Base-by-base conservation (phyloP, 2,888 invertebrate genomes). In the Drosophila mimica region DNA sequence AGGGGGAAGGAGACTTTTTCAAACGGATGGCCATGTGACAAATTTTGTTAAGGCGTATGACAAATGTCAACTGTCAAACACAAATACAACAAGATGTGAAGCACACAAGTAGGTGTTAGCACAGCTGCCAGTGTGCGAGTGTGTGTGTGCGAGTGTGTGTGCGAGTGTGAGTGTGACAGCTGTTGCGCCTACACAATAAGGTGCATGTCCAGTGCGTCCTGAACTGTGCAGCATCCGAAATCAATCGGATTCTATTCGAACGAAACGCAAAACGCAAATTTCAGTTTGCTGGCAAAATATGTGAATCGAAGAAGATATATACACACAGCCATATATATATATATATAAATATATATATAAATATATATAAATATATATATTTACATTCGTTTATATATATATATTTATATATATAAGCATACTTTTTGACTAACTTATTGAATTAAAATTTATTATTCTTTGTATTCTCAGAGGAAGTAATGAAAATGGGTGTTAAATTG, bases 31-130 rank as follows among this genome's bases (percentile, higher is more conserved):
- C 70, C 81, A 72, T 86, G 76, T 86, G 83, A 86, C 90, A 86
- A 82, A 89, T 85, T 88, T 88, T 82, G 87, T 85, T 83, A 81
- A 88, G 85, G 83, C 87, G 79, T 83, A 83, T 88, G 90, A 90
- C 88, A 90, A 88, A 88, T 88, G 88, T 89, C 90, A 88, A 87
- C 87, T 88, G 90, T 90, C 90, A 86, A 81, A 79, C 56, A 80
- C 90, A 86, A 88, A 82, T 57, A 76, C 82, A 81, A 79, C 79
- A 76, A 73, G 40, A 43, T 57, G 31, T 20, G 57, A 81, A 71
- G 74, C 79, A 71, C 57, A 31, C 62, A 34, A 57, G 56, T 66
- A 59, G 72, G 75, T 81, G 81, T 74, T 53, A 49, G 65, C 81
- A 56, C 53, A 67, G 40, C 36, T 60, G 53, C 25, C 54, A 38